These are phyloP conservation scores for Acrobasis suavella DNA, from an alignment of 2,888 invertebrate genomes.

Conservation along the genomic window DNA sequence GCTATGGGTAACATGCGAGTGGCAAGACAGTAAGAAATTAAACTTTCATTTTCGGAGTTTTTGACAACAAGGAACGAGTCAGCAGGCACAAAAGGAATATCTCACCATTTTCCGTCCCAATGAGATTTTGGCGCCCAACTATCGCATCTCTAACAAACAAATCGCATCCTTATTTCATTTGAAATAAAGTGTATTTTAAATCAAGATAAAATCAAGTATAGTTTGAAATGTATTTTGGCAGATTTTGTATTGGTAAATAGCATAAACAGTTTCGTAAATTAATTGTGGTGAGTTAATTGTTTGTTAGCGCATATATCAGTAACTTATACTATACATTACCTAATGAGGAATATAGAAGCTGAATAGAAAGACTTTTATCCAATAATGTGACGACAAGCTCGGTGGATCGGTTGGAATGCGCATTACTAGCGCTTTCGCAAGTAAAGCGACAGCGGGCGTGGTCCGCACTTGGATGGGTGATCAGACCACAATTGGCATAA, in stretches of 20 bases:
- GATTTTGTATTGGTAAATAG: conserved; percentile 18
- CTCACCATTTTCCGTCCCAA: conserved; percentile 17
- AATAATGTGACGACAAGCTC: no score
- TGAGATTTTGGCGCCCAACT: conserved; percentile 14
- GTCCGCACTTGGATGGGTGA: no score
- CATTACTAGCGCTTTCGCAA: no score
- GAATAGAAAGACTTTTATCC: no score
- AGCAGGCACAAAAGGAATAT: not conserved
- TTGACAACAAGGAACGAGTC: conserved; percentile 3
- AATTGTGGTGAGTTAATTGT: conserved; percentile 8
- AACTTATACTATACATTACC: not conserved
- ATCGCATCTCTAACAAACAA: not conserved
- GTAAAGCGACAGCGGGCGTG: no score
- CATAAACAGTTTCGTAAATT: conserved; percentile 15
- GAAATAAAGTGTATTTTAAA: not conserved
- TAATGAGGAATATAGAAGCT: no score
- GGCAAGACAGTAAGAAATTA: no score
- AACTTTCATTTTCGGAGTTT: not conserved
- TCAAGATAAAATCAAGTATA: not conserved
- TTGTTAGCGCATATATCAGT: conserved; percentile 7
- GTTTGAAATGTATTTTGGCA: conserved; percentile 12
- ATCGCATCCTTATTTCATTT: not conserved
- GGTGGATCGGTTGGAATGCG: no score
- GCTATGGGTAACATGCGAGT: no score
- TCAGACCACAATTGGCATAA: no score